phyloP scores from a whole-genome alignment of 2,797 vertebrate species.

The Eupleurogrammus muticus region DNA sequence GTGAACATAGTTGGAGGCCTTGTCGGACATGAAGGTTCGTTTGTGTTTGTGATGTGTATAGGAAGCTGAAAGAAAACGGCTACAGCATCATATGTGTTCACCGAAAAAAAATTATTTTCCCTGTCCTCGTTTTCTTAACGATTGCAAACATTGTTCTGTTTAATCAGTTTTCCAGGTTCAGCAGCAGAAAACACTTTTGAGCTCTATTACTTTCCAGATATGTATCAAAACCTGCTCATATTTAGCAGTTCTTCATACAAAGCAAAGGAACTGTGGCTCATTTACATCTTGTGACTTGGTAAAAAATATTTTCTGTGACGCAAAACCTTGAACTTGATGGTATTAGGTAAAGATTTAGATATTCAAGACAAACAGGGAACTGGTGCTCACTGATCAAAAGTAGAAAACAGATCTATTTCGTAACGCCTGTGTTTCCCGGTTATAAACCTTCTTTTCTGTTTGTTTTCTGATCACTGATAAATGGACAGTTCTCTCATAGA shows the following conservation, averaged over 20 bases:
- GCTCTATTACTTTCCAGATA: background rate
- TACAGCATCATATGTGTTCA: background rate
- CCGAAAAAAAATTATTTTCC: too few species aligned
- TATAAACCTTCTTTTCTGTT: too few species aligned
- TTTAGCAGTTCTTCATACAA: background rate
- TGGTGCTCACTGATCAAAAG: too few species aligned
- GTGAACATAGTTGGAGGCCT: conserved; percentile 49
- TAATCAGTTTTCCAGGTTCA: background rate
- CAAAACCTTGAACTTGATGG: background rate
- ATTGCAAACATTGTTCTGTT: background rate
- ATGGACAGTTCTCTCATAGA: too few species aligned
- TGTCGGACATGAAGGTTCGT: conserved; percentile 31
- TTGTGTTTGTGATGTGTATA: conserved; percentile 14
- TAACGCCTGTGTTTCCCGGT: too few species aligned
- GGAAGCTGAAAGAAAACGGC: conserved; percentile 2
- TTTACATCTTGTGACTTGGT: background rate
- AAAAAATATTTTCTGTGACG: background rate
- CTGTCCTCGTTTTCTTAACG: background rate
- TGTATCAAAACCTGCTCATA: background rate
- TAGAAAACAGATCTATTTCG: too few species aligned
- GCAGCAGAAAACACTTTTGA: background rate
- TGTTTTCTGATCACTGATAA: too few species aligned
- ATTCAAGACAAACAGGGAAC: too few species aligned
- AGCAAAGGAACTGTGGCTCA: background rate
- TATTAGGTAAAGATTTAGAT: background rate